phyloP scores from a whole-genome alignment of 1,140 invertebrate species.

The Pogonognathellus flavescens region DNA sequence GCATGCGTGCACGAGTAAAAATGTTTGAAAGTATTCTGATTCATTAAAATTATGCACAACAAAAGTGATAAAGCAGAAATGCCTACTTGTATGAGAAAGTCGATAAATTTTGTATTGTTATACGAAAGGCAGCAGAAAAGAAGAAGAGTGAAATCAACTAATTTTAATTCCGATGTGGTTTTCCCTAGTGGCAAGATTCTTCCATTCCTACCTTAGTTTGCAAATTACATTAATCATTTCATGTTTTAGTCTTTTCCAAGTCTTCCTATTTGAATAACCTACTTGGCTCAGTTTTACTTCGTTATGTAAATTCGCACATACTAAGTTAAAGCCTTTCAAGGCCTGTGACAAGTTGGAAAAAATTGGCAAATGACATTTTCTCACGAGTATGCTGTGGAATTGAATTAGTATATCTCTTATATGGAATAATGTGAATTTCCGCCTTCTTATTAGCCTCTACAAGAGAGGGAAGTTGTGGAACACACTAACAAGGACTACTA shows the following conservation, averaged over 20 bases:
- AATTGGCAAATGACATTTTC: constrained; percentile 15
- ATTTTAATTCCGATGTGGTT: not conserved
- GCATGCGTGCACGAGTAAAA: too few relatives aligned
- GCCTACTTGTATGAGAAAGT: too few relatives aligned
- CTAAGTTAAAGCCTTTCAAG: not conserved
- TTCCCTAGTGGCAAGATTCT: not conserved
- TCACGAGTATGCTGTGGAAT: not conserved
- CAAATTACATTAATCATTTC: constrained; percentile 38
- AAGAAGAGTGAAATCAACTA: constrained; percentile 8
- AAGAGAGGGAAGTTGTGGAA: not conserved
- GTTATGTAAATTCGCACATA: not conserved
- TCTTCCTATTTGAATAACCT: not conserved
- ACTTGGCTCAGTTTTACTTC: not conserved
- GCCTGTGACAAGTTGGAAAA: constrained; percentile 10
- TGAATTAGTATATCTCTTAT: not conserved
- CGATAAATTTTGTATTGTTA: too few relatives aligned
- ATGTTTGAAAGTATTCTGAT: too few relatives aligned
- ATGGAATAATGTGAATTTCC: too few relatives aligned
- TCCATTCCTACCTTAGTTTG: not conserved
- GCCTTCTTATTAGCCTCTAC: not conserved
- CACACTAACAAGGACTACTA: not conserved
- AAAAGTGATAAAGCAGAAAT: too few relatives aligned
- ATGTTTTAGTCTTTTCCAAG: not conserved
- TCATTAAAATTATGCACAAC: too few relatives aligned
- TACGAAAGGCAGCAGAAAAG: not conserved